Evolutionary conservation across 2,113 vertebrate species (phyloP).

Genomic region (Cyanoderma ruficeps): DNA sequence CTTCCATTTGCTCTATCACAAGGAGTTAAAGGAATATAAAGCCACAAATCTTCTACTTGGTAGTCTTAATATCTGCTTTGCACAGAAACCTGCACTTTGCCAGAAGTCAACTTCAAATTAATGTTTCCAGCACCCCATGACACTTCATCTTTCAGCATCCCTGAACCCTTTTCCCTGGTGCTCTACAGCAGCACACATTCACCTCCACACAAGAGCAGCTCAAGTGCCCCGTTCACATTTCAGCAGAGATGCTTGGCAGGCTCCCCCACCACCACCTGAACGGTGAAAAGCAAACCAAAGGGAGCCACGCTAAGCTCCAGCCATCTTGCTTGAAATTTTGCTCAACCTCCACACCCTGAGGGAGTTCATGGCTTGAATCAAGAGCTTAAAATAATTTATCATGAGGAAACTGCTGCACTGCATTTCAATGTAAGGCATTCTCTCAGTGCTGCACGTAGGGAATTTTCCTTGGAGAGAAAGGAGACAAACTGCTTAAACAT

Average conservation of each 20-base stretch:
- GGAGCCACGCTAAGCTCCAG: not conserved
- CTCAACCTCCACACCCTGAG: not conserved
- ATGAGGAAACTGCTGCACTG: not conserved
- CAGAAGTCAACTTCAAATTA: not conserved
- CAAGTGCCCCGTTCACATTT: not conserved
- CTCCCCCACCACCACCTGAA: not conserved
- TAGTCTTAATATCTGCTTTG: not conserved
- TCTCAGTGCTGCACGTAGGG: not conserved
- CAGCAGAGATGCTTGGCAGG: not conserved
- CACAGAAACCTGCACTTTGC: not conserved
- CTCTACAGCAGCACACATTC: not conserved
- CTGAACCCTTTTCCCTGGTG: not conserved
- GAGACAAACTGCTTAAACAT: not conserved
- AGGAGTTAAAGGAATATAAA: not conserved
- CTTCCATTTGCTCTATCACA: not conserved
- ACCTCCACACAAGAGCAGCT: not conserved
- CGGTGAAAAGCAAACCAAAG: not conserved
- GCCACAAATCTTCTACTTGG: not conserved
- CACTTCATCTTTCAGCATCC: not conserved
- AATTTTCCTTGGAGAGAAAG: not conserved
- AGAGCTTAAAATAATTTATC: conserved; percentile 22
- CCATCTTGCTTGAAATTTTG: not conserved
- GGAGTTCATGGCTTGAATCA: not conserved
- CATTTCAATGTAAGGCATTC: not conserved
- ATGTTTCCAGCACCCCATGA: not conserved